A percentile compares a stretch with the other conserved stretches of the same genome.
Evolutionary conservation across 2,797 vertebrate species (phyloP).

Genomic region (Tolypeutes matacus): DNA sequence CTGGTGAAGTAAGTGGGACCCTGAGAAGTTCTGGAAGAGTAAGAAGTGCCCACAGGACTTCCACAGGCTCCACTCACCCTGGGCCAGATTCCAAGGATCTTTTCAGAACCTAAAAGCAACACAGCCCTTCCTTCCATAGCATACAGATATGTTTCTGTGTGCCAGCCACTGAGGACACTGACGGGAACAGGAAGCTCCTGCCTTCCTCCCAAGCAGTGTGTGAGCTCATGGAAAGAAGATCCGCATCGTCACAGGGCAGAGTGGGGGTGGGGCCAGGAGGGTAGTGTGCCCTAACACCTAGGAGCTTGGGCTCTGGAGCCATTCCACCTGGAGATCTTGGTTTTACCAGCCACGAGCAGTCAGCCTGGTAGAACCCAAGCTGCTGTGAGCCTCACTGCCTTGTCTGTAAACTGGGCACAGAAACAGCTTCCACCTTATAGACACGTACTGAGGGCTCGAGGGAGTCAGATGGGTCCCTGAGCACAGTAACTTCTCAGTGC

Average conservation of each 20-base stretch:
- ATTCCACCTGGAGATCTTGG: not conserved
- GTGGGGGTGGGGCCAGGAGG: rapidly evolving
- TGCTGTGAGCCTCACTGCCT: not conserved
- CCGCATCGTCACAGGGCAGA: rapidly evolving
- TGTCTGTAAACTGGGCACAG: not conserved
- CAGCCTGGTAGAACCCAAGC: not conserved
- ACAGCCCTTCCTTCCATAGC: not conserved
- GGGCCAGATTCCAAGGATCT: not conserved
- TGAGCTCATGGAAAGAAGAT: not conserved
- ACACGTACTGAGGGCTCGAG: not conserved
- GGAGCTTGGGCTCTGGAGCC: not conserved
- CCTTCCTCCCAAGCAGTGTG: not conserved
- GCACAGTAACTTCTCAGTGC: not conserved
- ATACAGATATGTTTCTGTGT: not conserved
- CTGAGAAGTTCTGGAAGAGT: too few species aligned
- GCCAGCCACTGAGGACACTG: not conserved
- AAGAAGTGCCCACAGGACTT: not conserved
- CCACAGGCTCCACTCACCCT: not conserved
- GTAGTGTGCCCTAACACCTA: not conserved
- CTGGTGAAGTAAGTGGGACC: conserved; percentile 91
- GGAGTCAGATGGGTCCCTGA: not conserved
- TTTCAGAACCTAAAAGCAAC: not conserved
- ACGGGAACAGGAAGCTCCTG: not conserved
- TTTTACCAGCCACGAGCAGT: not conserved
- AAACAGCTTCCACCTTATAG: not conserved